Evolutionary conservation across 2,888 invertebrate genomes (phyloP).

Genomic region (Lucinisca nassula): DNA sequence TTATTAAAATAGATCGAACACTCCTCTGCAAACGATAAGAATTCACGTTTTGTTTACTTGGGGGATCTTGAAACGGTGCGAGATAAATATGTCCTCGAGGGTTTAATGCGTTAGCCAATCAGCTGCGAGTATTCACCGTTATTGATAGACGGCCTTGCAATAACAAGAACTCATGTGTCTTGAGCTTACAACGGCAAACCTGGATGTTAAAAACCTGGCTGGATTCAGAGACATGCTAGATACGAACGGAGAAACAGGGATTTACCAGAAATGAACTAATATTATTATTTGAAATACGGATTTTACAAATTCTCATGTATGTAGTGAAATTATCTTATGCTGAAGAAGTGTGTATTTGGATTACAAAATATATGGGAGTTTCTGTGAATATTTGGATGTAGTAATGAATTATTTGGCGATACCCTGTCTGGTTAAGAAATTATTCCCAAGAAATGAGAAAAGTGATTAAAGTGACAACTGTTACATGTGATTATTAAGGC

Average conservation of each 20-base stretch:
- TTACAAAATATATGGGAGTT: background rate
- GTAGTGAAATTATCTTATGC: background rate
- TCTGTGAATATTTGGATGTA: background rate
- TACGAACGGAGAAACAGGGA: background rate
- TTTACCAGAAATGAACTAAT: background rate
- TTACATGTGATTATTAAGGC: background rate
- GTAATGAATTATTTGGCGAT: background rate
- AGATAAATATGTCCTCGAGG: conserved; percentile 76
- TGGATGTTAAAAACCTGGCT: conserved; percentile 7
- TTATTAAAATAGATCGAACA: conserved; percentile 52
- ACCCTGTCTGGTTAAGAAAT: background rate
- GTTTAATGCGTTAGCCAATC: conserved; percentile 68
- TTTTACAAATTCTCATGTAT: background rate
- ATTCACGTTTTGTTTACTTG: conserved; percentile 73
- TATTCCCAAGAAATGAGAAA: background rate
- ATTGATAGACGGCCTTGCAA: conserved; percentile 74
- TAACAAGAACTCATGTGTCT: conserved; percentile 76
- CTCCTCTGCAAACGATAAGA: conserved; percentile 56
- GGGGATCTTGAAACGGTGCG: conserved; percentile 73
- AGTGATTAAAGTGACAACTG: background rate
- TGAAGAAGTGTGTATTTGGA: background rate
- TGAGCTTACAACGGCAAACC: conserved; percentile 55
- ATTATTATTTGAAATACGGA: background rate
- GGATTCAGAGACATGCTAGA: background rate
- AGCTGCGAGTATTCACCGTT: conserved; percentile 56